Conservation (phyloP, 2,113 vertebrate genomes). For the Poecilia latipinna region DNA sequence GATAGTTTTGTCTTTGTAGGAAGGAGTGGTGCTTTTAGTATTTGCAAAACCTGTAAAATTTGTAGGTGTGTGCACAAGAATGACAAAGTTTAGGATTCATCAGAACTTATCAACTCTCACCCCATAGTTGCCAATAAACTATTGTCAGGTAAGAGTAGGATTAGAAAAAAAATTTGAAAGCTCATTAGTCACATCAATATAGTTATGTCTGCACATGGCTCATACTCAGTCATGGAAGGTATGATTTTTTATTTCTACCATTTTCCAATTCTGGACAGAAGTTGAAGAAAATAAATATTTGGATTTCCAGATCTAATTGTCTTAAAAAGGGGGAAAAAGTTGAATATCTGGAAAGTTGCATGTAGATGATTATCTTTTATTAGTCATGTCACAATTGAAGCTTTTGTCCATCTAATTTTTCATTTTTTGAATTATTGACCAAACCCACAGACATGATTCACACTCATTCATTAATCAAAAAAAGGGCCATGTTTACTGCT, state of each 20-base stretch:
- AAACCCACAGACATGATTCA: neutral
- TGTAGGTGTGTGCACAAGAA: neutral
- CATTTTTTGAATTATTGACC: neutral
- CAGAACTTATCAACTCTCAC: neutral
- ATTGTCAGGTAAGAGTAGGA: neutral
- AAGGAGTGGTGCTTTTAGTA: neutral
- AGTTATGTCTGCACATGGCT: neutral
- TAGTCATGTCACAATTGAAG: neutral
- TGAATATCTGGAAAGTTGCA: too few relatives aligned
- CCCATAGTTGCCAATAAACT: neutral
- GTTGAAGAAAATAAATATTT: neutral
- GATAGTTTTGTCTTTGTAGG: neutral
- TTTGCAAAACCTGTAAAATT: neutral
- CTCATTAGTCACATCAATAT: neutral
- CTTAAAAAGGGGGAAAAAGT: too few relatives aligned
- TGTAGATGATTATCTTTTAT: neutral
- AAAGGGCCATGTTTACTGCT: neutral
- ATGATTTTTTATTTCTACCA: neutral
- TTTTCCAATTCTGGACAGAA: neutral
- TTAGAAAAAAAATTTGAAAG: conserved; percentile 1
- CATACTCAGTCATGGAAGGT: neutral
- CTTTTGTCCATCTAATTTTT: too few relatives aligned
- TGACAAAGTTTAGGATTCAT: neutral
- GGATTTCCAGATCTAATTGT: neutral
- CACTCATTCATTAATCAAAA: neutral